Evolutionary conservation across 2,888 invertebrate species (phyloP).

Genomic region (Meloe dianella): DNA sequence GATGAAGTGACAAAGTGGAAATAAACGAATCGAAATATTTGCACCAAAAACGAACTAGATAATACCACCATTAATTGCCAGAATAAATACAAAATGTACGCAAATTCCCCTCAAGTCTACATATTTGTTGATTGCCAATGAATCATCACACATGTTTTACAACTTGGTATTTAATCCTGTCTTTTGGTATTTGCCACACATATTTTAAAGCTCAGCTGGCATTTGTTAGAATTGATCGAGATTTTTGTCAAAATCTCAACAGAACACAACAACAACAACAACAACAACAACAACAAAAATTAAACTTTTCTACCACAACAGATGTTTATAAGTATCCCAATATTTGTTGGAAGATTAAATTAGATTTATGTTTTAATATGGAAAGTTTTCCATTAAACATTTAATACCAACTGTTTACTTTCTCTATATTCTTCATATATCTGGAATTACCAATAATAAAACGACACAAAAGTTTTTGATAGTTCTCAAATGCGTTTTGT

Average conservation of each 20-base stretch:
- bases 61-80: slow-evolving; percentile 43
- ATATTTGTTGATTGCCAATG: slow-evolving; percentile 41
- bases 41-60: no score
- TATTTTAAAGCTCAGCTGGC: slow-evolving; percentile 12
- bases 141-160: slow-evolving; percentile 47
- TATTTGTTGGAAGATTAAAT: slow-evolving; percentile 28
- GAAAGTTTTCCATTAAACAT: slow-evolving; percentile 17
- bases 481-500: no score
- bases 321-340: slow-evolving; percentile 19
- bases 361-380: slow-evolving; percentile 31
- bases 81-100: slow-evolving; percentile 43
- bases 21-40: no score
- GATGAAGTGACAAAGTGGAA: no score
- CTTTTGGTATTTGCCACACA: slow-evolving; percentile 35
- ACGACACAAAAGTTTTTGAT: no score
- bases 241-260: slow-evolving; percentile 4
- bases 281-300: not conserved
- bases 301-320: slow-evolving; percentile 5
- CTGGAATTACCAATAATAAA: not conserved
- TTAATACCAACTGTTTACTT: not conserved
- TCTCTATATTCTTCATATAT: not conserved
- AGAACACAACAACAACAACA: not conserved
- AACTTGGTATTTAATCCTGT: slow-evolving; percentile 41
- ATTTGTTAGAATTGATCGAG: slow-evolving; percentile 15
- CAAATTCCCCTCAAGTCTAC: slow-evolving; percentile 15